Evolutionary conservation across 2,888 invertebrate species (phyloP).

Genomic region (Chymomyza procnemis): DNA sequence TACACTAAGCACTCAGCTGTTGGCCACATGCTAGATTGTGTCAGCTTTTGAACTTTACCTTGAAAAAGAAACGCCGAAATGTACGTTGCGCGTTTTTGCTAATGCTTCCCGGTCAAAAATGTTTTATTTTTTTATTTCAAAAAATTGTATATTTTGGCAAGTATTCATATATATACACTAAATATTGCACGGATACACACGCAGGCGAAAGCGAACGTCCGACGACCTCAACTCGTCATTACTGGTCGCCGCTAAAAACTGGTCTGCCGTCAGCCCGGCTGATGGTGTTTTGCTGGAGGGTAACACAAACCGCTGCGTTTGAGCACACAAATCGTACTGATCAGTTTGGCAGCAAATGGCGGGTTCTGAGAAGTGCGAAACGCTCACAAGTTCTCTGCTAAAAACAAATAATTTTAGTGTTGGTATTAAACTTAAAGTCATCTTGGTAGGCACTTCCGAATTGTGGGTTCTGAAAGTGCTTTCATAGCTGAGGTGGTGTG

Average conservation of each 20-base stretch:
- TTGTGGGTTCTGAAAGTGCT: not conserved
- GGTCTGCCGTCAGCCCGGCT: constrained; percentile 38
- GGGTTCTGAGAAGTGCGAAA: not conserved
- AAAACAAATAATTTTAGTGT: not conserved
- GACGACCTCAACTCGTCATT: constrained; percentile 51
- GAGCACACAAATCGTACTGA: constrained; percentile 65
- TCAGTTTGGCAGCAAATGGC: constrained; percentile 49
- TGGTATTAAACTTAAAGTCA: not conserved
- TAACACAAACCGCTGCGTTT: constrained; percentile 44
- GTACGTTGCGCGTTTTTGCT: constrained; percentile 30
- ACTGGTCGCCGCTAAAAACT: constrained; percentile 45
- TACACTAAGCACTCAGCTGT: not conserved
- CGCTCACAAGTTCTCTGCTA: not conserved
- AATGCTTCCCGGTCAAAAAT: constrained; percentile 33
- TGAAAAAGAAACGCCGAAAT: constrained; percentile 39
- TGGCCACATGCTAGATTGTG: not conserved
- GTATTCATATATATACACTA: not conserved
- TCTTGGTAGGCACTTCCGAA: not conserved
- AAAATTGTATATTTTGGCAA: constrained; percentile 54
- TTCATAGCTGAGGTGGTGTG: not conserved
- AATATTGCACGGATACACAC: constrained; percentile 15
- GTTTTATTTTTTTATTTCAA: constrained; percentile 32
- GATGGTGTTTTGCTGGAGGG: constrained; percentile 43
- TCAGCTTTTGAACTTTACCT: constrained; percentile 53
- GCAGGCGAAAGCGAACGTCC: constrained; percentile 14